A percentile compares a stretch with the other conserved stretches of the same genome.
phyloP scores from a whole-genome alignment of 2,113 vertebrate genomes.

The Hylia prasina region DNA sequence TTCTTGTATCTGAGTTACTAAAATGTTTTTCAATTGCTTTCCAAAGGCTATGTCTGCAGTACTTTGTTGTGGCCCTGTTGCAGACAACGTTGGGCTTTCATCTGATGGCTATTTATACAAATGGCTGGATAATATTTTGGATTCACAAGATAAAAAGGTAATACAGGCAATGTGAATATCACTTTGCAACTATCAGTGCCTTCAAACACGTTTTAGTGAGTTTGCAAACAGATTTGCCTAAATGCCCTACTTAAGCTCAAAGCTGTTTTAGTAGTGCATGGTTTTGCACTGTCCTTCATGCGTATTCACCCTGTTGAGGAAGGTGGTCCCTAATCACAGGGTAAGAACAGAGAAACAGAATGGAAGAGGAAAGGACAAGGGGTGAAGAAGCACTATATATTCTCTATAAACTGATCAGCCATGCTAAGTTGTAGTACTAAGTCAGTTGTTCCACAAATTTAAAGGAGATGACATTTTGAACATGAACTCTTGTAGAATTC shows the following conservation, averaged over 20 bases:
- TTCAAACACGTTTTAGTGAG: background rate
- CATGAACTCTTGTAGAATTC: background rate
- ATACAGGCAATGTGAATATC: background rate
- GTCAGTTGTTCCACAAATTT: background rate
- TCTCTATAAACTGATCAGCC: background rate
- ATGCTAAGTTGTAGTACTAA: background rate
- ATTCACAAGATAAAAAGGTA: slow-evolving; percentile 98
- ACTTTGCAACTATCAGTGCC: background rate
- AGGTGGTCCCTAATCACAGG: background rate
- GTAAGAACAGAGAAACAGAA: background rate
- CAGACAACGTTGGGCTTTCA: slow-evolving; percentile 96
- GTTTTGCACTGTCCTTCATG: background rate
- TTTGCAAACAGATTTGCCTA: background rate
- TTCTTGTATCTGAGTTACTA: background rate
- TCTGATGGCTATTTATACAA: slow-evolving; percentile 99
- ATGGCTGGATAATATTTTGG: slow-evolving; percentile 99
- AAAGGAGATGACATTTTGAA: background rate
- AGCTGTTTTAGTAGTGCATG: rapidly evolving
- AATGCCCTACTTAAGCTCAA: background rate
- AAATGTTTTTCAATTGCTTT: slow-evolving; percentile 50
- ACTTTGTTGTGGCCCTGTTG: slow-evolving; percentile 95
- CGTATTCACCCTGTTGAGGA: background rate
- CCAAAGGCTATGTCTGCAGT: slow-evolving; percentile 97
- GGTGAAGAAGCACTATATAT: background rate
- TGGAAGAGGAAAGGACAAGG: background rate